Conservation (phyloP, 2,113 vertebrate genomes). For the Cyprinodon brontotheroides region DNA sequence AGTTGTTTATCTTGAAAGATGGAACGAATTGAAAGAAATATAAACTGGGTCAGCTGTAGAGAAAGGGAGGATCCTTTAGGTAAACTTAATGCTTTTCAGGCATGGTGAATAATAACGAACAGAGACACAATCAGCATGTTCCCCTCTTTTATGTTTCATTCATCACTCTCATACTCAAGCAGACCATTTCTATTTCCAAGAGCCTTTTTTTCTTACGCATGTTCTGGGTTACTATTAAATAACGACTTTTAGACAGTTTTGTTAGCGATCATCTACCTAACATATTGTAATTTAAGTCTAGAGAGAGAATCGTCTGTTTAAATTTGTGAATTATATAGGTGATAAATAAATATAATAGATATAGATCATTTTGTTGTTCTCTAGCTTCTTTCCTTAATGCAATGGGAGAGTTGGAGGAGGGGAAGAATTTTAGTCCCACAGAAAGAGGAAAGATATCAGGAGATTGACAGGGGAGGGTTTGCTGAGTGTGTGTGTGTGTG, state of each 20-base stretch:
- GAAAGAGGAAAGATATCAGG: constrained; percentile 61
- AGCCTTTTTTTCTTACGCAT: constrained; percentile 40
- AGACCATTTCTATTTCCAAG: constrained; percentile 39
- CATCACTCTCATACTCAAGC: constrained; percentile 42
- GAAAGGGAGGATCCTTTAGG: constrained; percentile 29
- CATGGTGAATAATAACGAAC: constrained; percentile 58
- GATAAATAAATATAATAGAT: constrained; percentile 3
- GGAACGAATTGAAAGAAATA: constrained; percentile 39
- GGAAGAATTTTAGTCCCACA: constrained; percentile 53
- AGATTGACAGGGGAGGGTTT: constrained; percentile 57
- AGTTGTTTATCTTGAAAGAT: constrained; percentile 48
- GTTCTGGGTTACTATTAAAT: constrained; percentile 37
- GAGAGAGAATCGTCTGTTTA: no score
- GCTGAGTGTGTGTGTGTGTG: constrained; percentile 36
- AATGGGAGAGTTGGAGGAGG: constrained; percentile 37
- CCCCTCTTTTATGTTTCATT: constrained; percentile 40
- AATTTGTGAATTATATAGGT: neutral
- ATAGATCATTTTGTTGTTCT: constrained; percentile 46
- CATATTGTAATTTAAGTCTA: neutral
- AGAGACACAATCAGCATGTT: constrained; percentile 69
- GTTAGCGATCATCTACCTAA: constrained; percentile 25
- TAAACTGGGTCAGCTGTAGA: constrained; percentile 10
- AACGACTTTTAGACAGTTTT: constrained; percentile 20
- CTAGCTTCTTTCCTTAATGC: constrained; percentile 50
- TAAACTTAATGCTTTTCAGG: constrained; percentile 66